phyloP scores from a whole-genome alignment of 2,113 vertebrate species.

The Ifrita kowaldi region DNA sequence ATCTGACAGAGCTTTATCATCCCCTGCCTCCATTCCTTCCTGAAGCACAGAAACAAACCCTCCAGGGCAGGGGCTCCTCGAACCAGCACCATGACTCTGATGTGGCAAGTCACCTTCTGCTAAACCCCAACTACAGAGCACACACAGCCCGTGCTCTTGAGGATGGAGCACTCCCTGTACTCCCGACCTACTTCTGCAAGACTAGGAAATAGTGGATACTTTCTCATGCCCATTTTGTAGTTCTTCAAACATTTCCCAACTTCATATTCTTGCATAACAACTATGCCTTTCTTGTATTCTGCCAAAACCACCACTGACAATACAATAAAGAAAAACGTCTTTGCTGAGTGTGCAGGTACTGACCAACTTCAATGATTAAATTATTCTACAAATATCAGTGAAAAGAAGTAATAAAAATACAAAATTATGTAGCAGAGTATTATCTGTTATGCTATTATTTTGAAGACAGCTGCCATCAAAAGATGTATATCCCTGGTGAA shows the following conservation, averaged over 20 bases:
- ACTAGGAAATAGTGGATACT: not conserved
- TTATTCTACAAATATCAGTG: not conserved
- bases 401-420: slow-evolving; percentile 6
- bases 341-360: not conserved
- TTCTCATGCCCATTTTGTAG: not conserved
- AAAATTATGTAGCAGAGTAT: not conserved
- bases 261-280: not conserved
- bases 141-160: too few species aligned
- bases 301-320: not conserved
- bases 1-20: not conserved
- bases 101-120: not conserved
- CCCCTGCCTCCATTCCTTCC: not conserved
- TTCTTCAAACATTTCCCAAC: not conserved
- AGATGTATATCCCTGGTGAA: not conserved
- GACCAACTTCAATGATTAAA: not conserved
- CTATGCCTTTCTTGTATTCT: not conserved
- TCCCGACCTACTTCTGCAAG: not conserved
- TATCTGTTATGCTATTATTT: not conserved
- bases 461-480: slow-evolving; percentile 26
- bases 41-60: not conserved
- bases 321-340: not conserved
- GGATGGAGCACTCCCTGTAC: not conserved
- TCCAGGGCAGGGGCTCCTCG: not conserved
- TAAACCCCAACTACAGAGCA: not conserved
- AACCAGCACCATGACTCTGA: not conserved